Conservation (phyloP, 2,113 vertebrate species). For the Elachura formosa region DNA sequence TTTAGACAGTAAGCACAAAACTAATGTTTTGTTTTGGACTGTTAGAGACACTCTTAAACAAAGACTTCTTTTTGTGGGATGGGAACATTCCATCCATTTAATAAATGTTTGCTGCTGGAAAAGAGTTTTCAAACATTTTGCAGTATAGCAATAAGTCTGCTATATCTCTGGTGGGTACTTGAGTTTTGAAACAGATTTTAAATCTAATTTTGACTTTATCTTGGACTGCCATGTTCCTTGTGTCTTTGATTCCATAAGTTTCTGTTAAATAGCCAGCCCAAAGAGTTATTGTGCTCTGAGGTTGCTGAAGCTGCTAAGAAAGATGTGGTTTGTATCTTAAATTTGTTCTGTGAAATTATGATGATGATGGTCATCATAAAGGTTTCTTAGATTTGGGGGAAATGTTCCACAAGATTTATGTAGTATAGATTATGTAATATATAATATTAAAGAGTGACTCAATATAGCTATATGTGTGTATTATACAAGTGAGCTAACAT, state of each 20-base stretch:
- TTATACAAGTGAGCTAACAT: neutral
- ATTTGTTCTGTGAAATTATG: neutral
- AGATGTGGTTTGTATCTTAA: neutral
- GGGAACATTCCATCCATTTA: neutral
- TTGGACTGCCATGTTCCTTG: neutral
- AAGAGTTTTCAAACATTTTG: slow-evolving; percentile 1
- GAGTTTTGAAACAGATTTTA: neutral
- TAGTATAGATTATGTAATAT: neutral
- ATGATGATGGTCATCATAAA: neutral
- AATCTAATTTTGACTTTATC: neutral
- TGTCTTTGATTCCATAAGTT: neutral
- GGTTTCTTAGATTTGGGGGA: neutral
- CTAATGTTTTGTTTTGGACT: neutral
- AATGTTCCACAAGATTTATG: neutral
- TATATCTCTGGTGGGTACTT: neutral
- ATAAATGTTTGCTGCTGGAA: neutral
- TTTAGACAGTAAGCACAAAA: neutral
- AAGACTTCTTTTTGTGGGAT: neutral
- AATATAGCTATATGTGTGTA: neutral
- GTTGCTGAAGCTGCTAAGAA: neutral
- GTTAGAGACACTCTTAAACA: neutral
- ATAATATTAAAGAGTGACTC: neutral
- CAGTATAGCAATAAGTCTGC: neutral
- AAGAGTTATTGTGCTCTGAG: neutral
- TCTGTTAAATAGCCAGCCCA: neutral